Evolutionary conservation across 2,113 vertebrate genomes (phyloP).

Genomic region (Burhinus oedicnemus): DNA sequence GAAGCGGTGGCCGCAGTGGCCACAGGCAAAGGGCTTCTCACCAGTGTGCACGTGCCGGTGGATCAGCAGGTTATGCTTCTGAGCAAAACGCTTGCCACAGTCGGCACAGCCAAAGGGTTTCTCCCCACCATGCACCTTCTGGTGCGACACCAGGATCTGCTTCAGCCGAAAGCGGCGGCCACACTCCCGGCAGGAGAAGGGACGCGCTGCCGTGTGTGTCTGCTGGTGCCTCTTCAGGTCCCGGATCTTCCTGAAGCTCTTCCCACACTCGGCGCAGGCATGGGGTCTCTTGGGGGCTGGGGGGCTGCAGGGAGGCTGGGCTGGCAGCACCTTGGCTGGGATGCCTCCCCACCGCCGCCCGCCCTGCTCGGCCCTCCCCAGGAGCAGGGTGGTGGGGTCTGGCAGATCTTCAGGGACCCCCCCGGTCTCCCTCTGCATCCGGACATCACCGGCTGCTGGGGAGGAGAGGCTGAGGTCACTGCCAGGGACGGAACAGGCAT

Average conservation of each 20-base stretch:
- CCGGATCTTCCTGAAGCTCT: constrained; percentile 35
- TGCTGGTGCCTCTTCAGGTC: constrained; percentile 44
- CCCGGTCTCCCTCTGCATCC: too few species aligned
- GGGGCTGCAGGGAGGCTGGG: neutral
- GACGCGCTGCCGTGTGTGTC: constrained; percentile 41
- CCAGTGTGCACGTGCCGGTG: neutral
- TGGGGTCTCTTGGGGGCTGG: neutral
- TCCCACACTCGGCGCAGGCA: neutral
- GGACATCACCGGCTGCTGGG: too few species aligned
- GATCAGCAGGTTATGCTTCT: neutral
- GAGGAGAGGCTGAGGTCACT: too few species aligned
- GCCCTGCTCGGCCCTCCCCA: too few species aligned
- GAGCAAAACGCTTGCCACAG: constrained; percentile 55
- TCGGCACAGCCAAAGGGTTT: constrained; percentile 27
- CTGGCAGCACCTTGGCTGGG: neutral
- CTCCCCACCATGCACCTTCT: neutral
- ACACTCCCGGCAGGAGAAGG: too few species aligned
- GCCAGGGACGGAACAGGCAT: too few species aligned
- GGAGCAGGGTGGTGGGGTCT: too few species aligned
- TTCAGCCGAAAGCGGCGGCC: neutral
- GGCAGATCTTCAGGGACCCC: too few species aligned
- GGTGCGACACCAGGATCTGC: neutral
- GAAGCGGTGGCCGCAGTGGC: too few species aligned
- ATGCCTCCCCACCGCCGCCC: neutral
- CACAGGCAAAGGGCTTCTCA: too few species aligned